phyloP scores from a whole-genome alignment of 2,888 invertebrate genomes.

The Callimorpha dominula region DNA sequence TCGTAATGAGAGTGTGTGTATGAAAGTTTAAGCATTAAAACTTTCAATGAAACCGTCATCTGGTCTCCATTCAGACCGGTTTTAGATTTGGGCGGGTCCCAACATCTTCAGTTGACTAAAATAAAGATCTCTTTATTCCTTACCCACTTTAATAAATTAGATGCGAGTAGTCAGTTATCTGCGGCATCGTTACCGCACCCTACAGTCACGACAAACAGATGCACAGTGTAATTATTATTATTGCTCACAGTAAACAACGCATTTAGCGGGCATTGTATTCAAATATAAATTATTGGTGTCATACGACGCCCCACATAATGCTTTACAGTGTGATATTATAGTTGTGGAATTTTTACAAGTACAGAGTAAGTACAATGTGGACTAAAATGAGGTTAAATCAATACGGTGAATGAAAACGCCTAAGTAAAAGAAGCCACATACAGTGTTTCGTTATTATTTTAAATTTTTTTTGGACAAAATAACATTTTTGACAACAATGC shows the following conservation, averaged over 20 bases:
- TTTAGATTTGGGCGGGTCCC: background rate
- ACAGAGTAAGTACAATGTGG: slow-evolving; percentile 7
- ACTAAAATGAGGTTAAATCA: slow-evolving; percentile 5
- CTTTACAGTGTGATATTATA: slow-evolving; percentile 17
- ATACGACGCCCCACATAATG: slow-evolving; percentile 29
- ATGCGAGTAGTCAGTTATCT: background rate
- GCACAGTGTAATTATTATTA: slow-evolving; percentile 34
- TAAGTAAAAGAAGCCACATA: too few species aligned
- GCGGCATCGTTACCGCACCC: slow-evolving; percentile 7
- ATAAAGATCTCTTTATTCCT: background rate
- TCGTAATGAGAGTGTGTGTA: too few species aligned
- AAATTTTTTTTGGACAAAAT: too few species aligned
- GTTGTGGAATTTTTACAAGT: slow-evolving; percentile 12
- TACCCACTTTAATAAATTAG: background rate
- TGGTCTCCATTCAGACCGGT: background rate
- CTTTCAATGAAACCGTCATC: background rate
- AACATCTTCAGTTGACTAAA: background rate
- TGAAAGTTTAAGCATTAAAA: too few species aligned
- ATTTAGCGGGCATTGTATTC: slow-evolving; percentile 51
- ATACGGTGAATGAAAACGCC: slow-evolving; percentile 11
- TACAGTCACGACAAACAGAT: slow-evolving; percentile 21
- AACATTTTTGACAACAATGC: too few species aligned
- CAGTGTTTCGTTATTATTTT: too few species aligned
- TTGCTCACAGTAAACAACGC: slow-evolving; percentile 45
- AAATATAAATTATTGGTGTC: slow-evolving; percentile 45